Conservation (phyloP, 1,140 invertebrate genomes). For the Hyles vespertilio region DNA sequence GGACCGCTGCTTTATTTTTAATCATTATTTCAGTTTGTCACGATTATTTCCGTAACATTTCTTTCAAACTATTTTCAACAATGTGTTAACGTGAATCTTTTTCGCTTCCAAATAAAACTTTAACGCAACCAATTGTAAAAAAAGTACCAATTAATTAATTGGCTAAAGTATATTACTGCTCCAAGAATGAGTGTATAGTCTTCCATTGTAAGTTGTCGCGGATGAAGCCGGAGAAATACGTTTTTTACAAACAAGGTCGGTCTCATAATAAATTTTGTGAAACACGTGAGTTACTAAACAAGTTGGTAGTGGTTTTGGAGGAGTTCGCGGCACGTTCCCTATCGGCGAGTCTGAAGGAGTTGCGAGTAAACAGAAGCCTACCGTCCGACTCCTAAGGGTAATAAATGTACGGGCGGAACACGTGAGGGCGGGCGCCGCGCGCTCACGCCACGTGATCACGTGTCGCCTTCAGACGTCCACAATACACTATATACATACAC, state of each 20-base stretch:
- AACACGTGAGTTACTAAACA: conserved; percentile 50
- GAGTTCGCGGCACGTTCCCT: conserved; percentile 55
- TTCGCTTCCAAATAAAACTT: too few relatives aligned
- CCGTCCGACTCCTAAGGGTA: conserved; percentile 18
- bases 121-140: neutral
- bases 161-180: neutral
- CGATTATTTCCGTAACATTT: too few relatives aligned
- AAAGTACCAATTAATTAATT: conserved; percentile 3
- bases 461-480: conserved; percentile 18
- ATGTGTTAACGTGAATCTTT: too few relatives aligned
- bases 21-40: too few relatives aligned
- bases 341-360: conserved; percentile 43
- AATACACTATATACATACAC: neutral
- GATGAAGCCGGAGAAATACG: conserved; percentile 33
- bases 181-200: conserved; percentile 19
- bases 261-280: conserved; percentile 35
- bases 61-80: too few relatives aligned
- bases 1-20: too few relatives aligned
- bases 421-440: conserved; percentile 36
- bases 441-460: conserved; percentile 49
- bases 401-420: conserved; percentile 27
- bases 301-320: conserved; percentile 55
- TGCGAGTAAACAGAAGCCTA: conserved; percentile 51
- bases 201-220: conserved; percentile 20
- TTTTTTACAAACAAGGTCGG: conserved; percentile 31